Evolutionary conservation across 2,113 vertebrate genomes (phyloP).

Genomic region (Thunnus maccoyii): DNA sequence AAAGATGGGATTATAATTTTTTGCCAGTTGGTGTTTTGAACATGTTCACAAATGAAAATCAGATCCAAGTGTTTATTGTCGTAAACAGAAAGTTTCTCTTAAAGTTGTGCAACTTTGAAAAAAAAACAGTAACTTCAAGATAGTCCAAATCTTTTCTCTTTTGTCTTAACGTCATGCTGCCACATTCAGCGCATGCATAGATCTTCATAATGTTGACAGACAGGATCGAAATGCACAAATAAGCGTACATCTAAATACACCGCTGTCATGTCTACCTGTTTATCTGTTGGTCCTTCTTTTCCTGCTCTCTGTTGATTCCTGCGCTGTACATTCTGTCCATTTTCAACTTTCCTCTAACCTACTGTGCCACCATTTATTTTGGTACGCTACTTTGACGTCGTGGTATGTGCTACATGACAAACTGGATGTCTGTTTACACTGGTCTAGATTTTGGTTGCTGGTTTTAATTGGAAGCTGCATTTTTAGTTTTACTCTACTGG

Average conservation of each 20-base stretch:
- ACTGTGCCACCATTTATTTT: neutral
- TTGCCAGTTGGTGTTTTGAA: conserved; percentile 36
- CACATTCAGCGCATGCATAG: neutral
- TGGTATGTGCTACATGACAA: neutral
- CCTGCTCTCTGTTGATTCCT: neutral
- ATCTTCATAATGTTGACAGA: conserved; percentile 1
- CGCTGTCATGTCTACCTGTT: conserved; percentile 1
- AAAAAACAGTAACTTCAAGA: neutral
- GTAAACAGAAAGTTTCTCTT: conserved; percentile 10
- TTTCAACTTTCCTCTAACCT: neutral
- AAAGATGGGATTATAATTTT: neutral
- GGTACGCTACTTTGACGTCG: neutral
- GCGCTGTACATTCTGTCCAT: neutral
- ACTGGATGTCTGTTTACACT: neutral
- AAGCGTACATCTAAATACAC: conserved; percentile 5
- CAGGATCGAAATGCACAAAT: conserved; percentile 10
- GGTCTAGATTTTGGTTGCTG: neutral
- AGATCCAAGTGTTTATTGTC: neutral
- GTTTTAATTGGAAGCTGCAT: neutral
- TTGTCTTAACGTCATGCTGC: neutral
- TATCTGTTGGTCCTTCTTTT: neutral
- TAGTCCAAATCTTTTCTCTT: neutral
- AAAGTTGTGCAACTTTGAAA: conserved; percentile 28
- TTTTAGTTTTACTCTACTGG: neutral
- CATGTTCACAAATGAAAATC: conserved; percentile 1